Conservation (phyloP, 1,140 invertebrate species). For the Diabrotica virgifera region DNA sequence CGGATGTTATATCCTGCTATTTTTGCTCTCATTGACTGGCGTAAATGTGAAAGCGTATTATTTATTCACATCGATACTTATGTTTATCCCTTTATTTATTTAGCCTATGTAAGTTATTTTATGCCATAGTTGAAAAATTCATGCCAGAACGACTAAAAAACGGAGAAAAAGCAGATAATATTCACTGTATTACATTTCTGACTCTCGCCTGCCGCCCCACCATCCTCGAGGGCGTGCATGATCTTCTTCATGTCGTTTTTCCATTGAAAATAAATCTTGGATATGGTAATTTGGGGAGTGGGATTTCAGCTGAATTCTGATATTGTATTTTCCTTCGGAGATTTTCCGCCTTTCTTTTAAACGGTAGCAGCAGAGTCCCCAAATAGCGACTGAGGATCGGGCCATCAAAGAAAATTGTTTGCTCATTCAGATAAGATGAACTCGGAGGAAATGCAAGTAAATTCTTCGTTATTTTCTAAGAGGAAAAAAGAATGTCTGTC, state of each 20-base stretch:
- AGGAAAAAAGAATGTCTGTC: not conserved
- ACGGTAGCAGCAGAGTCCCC: not conserved
- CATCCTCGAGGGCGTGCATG: not conserved
- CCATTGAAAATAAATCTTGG: slow-evolving; percentile 1
- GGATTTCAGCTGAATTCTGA: slow-evolving; percentile 2
- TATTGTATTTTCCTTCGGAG: not conserved
- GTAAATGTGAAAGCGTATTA: no score
- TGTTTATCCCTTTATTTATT: no score
- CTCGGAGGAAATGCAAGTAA: not conserved
- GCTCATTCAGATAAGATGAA: not conserved
- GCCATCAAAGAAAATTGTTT: slow-evolving; percentile 2
- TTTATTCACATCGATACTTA: no score
- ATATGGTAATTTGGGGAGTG: slow-evolving; percentile 2
- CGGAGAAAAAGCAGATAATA: no score
- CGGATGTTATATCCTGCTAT: no score
- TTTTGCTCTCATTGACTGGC: no score
- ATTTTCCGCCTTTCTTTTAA: slow-evolving; percentile 3
- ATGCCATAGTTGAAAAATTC: no score
- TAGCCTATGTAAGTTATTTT: no score
- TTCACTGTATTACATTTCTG: no score
- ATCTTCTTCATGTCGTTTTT: not conserved
- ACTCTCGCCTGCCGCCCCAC: no score
- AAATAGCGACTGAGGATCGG: not conserved
- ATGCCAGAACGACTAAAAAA: no score
- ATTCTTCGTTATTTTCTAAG: not conserved